These are phyloP conservation scores for Hylaeus anthracinus DNA, from an alignment of 1,140 invertebrate species.

Conservation along the genomic window DNA sequence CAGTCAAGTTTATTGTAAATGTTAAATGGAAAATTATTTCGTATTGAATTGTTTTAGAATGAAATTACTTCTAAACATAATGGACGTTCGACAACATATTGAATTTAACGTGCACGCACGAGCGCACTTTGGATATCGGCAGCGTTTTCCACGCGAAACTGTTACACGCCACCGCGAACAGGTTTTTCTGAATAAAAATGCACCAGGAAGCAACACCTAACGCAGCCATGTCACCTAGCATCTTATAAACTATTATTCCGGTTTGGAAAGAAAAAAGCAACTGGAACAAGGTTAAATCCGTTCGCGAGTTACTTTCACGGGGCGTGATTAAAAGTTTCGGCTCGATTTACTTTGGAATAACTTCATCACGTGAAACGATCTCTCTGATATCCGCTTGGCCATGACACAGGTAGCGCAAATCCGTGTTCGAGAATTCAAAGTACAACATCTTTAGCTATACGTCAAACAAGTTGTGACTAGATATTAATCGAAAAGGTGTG, in stretches of 20 bases:
- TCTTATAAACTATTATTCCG: conserved; percentile 29
- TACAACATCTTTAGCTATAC: too few relatives aligned
- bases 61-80: background rate
- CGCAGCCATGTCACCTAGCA: conserved; percentile 21
- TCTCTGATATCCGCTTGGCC: background rate
- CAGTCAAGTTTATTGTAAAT: background rate
- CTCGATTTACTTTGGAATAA: conserved; percentile 12
- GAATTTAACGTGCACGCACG: background rate
- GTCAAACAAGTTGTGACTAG: too few relatives aligned
- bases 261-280: conserved; percentile 9
- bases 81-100: background rate
- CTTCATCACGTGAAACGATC: conserved; percentile 11
- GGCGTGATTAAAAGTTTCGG: conserved; percentile 44
- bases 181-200: conserved; percentile 15
- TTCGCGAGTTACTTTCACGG: conserved; percentile 5
- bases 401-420: too few relatives aligned
- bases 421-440: background rate
- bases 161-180: background rate
- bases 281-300: conserved; percentile 3
- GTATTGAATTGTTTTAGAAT: background rate
- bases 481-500: too few relatives aligned
- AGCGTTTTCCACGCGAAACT: background rate
- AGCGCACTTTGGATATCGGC: background rate
- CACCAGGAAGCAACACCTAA: conserved; percentile 9
- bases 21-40: background rate